Evolutionary conservation across 2,113 vertebrate genomes (phyloP), one percentile per base, ranked within the genome.

Genomic region (Toxotes chatareus): DNA sequence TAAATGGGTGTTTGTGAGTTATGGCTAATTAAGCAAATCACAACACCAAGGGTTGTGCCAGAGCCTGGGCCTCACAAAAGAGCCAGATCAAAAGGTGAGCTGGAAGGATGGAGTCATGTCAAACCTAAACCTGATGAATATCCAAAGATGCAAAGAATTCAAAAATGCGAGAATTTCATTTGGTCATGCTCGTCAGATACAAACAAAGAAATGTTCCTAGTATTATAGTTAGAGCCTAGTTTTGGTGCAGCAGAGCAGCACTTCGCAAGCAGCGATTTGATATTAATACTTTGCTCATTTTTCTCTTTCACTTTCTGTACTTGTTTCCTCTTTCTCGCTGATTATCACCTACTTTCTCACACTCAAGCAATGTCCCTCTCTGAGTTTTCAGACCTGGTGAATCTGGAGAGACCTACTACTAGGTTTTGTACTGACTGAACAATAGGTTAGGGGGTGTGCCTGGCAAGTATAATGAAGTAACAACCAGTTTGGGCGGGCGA

Each of bases 21-120:
- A 86, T 81, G 84, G 89, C 68, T 90, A 91, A 91, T 93, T 92
- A 90, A 90, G 84, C 91, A 81, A 91, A 92, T 93, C 93, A 84
- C 85, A 89, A 88, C 86, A 87, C 46, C 53, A 63, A 79, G 76
- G 79, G 69, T 75, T 63, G 86, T 79, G 91, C 85, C 89, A 90
- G 51, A 83, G 72, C 49, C n/a, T 10, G 14, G 67, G 57, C 74
- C 76, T 83, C 79, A 83, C 73, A 89, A 85, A 74, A 86, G 36
- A 91, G 71, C 89, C 4, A 10, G 51, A 89, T 79, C 67, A 66
- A 60, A 69, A 71, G 68, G 66, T 57, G 75, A 78, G 46, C 34
- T 46, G 47, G 38, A 34, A n/a, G 16, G 47, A 47, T 31, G 47
- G 53, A 51, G 66, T 27, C 38, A 44, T 59, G 11, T 27, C 55